phyloP scores from a whole-genome alignment of 2,888 invertebrate species.

The Melipona beecheii region DNA sequence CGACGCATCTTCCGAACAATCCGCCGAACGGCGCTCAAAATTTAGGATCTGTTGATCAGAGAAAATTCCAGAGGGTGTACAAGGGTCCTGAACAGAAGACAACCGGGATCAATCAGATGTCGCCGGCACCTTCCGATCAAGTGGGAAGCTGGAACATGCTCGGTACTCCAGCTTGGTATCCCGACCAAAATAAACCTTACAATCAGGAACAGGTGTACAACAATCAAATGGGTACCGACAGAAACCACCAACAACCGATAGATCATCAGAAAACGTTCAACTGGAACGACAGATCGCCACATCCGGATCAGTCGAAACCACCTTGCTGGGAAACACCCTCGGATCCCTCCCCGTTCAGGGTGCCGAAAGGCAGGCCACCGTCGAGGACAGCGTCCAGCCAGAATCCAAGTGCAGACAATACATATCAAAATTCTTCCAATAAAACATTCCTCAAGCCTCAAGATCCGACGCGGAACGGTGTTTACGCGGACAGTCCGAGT shows the following conservation, averaged over 20 bases:
- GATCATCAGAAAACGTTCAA: constrained; percentile 66
- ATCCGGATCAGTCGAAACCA: constrained; percentile 64
- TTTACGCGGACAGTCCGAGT: constrained; percentile 69
- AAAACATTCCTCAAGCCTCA: constrained; percentile 88
- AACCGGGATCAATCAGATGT: constrained; percentile 61
- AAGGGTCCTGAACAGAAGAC: constrained; percentile 68
- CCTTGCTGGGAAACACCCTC: constrained; percentile 74
- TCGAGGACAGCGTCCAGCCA: constrained; percentile 86
- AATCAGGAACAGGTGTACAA: constrained; percentile 57
- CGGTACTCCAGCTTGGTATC: constrained; percentile 66
- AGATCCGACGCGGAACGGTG: constrained; percentile 85
- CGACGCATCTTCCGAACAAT: constrained; percentile 63
- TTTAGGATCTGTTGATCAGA: constrained; percentile 60
- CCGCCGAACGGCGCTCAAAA: constrained; percentile 59
- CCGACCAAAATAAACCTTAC: constrained; percentile 59
- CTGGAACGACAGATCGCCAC: constrained; percentile 66
- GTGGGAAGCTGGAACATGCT: constrained; percentile 72
- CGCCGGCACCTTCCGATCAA: constrained; percentile 69
- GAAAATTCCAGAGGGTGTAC: constrained; percentile 61
- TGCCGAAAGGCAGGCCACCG: constrained; percentile 88
- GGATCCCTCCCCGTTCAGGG: constrained; percentile 87
- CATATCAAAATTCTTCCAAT: constrained; percentile 80
- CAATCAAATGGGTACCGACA: constrained; percentile 60
- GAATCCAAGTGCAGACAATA: constrained; percentile 84
- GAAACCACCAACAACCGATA: constrained; percentile 57